phyloP scores from a whole-genome alignment of 2,113 vertebrate species.

The Blennius ocellaris region DNA sequence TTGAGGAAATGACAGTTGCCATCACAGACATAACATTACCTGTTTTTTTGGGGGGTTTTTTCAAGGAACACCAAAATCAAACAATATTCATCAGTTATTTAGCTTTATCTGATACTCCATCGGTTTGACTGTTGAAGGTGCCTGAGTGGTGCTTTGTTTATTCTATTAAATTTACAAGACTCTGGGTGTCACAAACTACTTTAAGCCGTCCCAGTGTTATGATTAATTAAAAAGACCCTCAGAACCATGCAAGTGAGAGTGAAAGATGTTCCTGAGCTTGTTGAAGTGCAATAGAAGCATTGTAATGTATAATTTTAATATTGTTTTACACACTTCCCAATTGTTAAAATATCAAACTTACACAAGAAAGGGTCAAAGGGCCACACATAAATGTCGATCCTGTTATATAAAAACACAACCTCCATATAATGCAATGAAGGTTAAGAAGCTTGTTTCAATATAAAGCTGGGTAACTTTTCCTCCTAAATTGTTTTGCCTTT shows the following conservation, averaged over 20 bases:
- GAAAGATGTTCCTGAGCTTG: background rate
- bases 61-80: too few relatives aligned
- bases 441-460: background rate
- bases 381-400: too few relatives aligned
- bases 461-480: constrained; percentile 2
- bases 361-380: too few relatives aligned
- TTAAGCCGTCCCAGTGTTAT: constrained; percentile 34
- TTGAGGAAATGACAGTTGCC: background rate
- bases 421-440: background rate
- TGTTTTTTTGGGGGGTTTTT: too few relatives aligned
- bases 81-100: too few relatives aligned
- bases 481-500: background rate
- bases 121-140: background rate
- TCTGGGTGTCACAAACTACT: constrained; percentile 27
- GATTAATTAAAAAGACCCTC: constrained; percentile 50
- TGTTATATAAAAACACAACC: too few relatives aligned
- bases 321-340: background rate
- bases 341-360: too few relatives aligned
- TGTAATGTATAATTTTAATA: background rate
- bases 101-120: too few relatives aligned
- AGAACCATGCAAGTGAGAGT: constrained; percentile 12
- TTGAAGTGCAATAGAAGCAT: background rate
- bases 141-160: constrained; percentile 7
- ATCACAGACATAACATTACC: too few relatives aligned
- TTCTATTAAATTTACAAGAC: constrained; percentile 12